Conservation (phyloP, 2,888 invertebrate genomes). For the Seladonia tumulorum region DNA sequence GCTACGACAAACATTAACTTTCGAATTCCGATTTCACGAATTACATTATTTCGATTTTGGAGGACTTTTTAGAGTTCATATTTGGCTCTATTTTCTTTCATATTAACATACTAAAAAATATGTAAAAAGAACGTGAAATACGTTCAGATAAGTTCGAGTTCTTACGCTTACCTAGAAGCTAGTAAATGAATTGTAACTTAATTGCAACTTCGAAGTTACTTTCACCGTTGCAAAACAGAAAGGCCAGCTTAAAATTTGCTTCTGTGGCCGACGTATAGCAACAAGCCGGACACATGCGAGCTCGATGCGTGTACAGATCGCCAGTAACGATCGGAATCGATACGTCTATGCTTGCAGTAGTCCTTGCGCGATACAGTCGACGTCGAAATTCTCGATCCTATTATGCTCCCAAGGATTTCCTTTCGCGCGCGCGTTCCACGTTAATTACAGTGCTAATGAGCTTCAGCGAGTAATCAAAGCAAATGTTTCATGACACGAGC, state of each 20-base stretch:
- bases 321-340: not conserved
- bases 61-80: not conserved
- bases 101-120: not conserved
- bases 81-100: not conserved
- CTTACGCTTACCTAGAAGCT: not conserved
- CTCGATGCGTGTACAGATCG: not conserved
- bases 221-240: not conserved
- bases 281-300: not conserved
- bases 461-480: slow-evolving; percentile 52
- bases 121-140: too few species aligned
- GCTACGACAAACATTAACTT: not conserved
- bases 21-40: not conserved
- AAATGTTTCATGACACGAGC: slow-evolving; percentile 46
- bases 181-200: not conserved
- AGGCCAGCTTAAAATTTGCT: not conserved
- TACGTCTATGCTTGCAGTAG: not conserved
- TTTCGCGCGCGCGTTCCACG: slow-evolving; percentile 20
- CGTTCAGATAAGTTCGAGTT: not conserved
- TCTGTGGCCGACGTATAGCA: not conserved
- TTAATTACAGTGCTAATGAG: slow-evolving; percentile 57
- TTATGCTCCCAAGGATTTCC: slow-evolving; percentile 12
- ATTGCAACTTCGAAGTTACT: not conserved
- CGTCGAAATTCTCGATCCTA: slow-evolving; percentile 36
- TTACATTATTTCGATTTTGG: not conserved
- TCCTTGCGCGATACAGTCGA: not conserved